phyloP scores from a whole-genome alignment of 2,888 invertebrate genomes.

The Liopterus haemorrhoidalis region DNA sequence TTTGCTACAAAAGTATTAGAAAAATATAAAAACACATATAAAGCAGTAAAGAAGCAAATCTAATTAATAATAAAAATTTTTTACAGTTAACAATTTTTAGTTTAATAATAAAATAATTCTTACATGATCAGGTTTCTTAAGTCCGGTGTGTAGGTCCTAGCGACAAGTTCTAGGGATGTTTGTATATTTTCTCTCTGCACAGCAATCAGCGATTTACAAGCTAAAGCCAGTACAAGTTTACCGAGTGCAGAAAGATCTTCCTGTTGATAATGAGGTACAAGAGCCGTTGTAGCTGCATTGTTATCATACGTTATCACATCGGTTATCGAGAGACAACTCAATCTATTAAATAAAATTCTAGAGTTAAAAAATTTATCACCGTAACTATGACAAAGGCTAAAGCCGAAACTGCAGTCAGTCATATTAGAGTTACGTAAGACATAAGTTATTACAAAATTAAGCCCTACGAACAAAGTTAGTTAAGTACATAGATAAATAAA shows the following conservation, averaged over 20 bases:
- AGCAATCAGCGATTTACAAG: slow-evolving; percentile 87
- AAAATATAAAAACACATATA: not conserved
- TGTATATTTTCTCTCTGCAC: slow-evolving; percentile 81
- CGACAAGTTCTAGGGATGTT: slow-evolving; percentile 81
- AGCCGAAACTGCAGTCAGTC: too few relatives aligned
- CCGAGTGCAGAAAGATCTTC: slow-evolving; percentile 91
- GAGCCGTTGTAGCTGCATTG: slow-evolving; percentile 50
- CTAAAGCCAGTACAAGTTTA: slow-evolving; percentile 81
- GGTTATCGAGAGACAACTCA: slow-evolving; percentile 74
- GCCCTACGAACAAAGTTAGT: too few relatives aligned
- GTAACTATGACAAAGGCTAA: too few relatives aligned
- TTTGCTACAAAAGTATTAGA: not conserved
- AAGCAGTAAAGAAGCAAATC: not conserved
- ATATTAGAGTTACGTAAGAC: too few relatives aligned
- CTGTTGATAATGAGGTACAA: slow-evolving; percentile 71
- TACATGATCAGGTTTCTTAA: slow-evolving; percentile 86
- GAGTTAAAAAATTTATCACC: too few relatives aligned
- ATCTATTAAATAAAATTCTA: too few relatives aligned
- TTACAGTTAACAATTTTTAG: not conserved
- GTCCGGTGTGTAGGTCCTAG: slow-evolving; percentile 87
- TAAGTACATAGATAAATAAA: too few relatives aligned
- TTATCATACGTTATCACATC: slow-evolving; percentile 75
- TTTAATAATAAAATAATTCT: slow-evolving; percentile 1
- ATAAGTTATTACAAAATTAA: too few relatives aligned
- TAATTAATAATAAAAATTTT: not conserved